These are phyloP conservation scores for Actinia tenebrosa DNA, from an alignment of 64 coral and sea anemone species.

Conservation along the genomic window DNA sequence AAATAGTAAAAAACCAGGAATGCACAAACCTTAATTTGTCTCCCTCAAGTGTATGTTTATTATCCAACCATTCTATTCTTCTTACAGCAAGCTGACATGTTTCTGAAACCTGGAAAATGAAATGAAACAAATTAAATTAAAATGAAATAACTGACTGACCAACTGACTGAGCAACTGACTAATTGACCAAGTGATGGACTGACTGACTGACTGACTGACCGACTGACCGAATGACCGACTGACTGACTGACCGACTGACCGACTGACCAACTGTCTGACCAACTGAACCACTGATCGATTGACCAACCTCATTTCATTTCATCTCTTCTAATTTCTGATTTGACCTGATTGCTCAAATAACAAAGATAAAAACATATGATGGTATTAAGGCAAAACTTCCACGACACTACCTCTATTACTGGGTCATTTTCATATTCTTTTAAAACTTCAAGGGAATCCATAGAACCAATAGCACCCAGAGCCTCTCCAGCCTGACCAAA, in stretches of 20 bases:
- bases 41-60: conserved; percentile 40
- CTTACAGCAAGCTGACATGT: conserved; percentile 86
- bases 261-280: too few species aligned
- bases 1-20: too few species aligned
- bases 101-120: conserved; percentile 66
- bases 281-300: too few species aligned
- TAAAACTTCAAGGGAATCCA: conserved; percentile 60
- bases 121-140: not conserved
- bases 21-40: conserved; percentile 63
- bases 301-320: too few species aligned
- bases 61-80: conserved; percentile 93
- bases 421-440: conserved; percentile 60
- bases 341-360: too few species aligned
- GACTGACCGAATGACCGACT: not conserved
- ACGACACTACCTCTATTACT: conserved; percentile 48
- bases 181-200: too few species aligned
- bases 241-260: too few species aligned
- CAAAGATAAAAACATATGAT: too few species aligned
- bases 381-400: too few species aligned
- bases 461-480: conserved; percentile 81
- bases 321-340: too few species aligned
- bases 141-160: not conserved
- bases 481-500: conserved; percentile 84
- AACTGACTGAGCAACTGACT: too few species aligned
- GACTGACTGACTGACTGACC: too few species aligned